Percentiles rank a stretch among this genome's conserved stretches.
phyloP scores from a whole-genome alignment of 2,113 vertebrate genomes.

The Cochlearius cochlearius region DNA sequence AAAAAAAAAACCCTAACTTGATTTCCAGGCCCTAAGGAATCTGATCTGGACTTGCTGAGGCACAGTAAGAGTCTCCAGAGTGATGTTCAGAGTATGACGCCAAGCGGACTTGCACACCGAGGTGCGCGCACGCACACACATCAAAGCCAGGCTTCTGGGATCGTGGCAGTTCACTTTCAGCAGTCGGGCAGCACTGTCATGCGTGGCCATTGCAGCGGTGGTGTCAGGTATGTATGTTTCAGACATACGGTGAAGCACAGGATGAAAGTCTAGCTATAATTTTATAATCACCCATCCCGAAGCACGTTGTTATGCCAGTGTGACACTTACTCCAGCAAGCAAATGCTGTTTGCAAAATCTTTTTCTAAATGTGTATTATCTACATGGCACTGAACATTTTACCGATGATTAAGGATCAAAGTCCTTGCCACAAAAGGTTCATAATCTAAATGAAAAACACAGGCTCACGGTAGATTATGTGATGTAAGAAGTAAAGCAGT shows the following conservation, averaged over 20 bases:
- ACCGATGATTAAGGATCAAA: background rate
- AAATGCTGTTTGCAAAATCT: background rate
- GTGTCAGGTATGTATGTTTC: background rate
- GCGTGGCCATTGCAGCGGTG: background rate
- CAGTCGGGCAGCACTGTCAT: background rate
- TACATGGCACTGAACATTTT: background rate
- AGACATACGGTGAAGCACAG: background rate
- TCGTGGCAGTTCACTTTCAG: background rate
- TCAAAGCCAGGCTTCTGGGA: background rate
- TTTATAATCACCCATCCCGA: background rate
- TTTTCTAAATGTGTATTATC: background rate
- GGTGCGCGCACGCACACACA: too few relatives aligned
- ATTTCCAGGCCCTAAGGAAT: background rate
- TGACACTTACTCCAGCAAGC: background rate
- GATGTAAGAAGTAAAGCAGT: background rate
- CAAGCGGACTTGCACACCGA: background rate
- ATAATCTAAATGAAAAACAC: background rate
- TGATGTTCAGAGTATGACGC: background rate
- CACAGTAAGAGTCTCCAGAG: background rate
- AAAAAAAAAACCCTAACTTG: background rate
- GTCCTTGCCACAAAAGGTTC: background rate
- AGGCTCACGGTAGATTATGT: background rate
- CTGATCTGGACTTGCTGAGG: background rate
- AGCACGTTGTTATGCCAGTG: background rate
- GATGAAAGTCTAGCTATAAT: background rate